Conservation (phyloP, 2,797 vertebrate species). For the Acrocephalus scirpaceus region DNA sequence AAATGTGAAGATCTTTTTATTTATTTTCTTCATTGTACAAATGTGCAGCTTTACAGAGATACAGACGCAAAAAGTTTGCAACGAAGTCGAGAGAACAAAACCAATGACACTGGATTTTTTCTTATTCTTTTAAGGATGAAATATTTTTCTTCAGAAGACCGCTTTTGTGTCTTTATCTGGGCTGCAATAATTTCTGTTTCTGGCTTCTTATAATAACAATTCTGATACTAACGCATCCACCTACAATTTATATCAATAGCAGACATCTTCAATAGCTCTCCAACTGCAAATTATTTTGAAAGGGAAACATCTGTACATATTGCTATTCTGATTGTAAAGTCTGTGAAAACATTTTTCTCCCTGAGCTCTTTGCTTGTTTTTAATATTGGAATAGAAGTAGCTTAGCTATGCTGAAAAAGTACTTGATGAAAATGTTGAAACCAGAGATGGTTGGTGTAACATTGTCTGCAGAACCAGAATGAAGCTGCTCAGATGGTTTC, state of each 20-base stretch:
- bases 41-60: background rate
- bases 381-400: background rate
- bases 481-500: background rate
- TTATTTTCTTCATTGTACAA: background rate
- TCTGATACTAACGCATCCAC: background rate
- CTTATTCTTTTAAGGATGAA: background rate
- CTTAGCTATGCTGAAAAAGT: background rate
- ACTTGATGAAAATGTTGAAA: background rate
- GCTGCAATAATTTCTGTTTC: background rate
- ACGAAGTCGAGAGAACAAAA: background rate
- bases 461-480: background rate
- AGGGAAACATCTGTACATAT: background rate
- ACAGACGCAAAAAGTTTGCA: background rate
- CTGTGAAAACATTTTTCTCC: background rate
- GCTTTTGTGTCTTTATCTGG: background rate
- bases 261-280: slow-evolving; percentile 4
- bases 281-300: slow-evolving; percentile 9
- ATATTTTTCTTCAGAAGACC: background rate
- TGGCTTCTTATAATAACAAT: background rate
- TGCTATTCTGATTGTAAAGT: background rate
- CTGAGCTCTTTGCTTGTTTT: background rate
- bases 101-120: background rate
- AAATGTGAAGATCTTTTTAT: background rate
- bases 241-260: slow-evolving; percentile 1
- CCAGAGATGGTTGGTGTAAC: background rate